Evolutionary conservation across 30 jellyfish, hydroid and myxozoan genomes (phyloP), one percentile per base, ranked within the genome.

Genomic region (Pelagia noctiluca): DNA sequence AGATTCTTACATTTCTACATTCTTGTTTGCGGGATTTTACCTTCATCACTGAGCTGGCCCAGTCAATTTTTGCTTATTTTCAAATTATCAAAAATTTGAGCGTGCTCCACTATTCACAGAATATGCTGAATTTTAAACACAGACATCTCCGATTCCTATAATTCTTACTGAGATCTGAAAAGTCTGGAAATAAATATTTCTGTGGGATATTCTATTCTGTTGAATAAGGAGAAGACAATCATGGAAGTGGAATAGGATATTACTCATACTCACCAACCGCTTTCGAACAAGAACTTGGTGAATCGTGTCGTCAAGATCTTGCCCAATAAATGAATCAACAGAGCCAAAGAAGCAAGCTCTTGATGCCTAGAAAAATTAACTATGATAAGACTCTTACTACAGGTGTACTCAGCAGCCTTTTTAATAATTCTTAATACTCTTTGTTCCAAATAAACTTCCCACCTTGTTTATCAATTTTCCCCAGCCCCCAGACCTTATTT

Each of bases 291-390:
- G 83, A 0, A 70, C 83, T 70, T 70, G 83, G 32, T 70, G 83
- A 0, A 70, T 35, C 67, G 42, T 70, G 49, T 42, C 67, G 31
- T 70, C 83, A 37, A 70, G 50, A 24, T 70, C 83, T 46, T 70
- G 83, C 5, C 83, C 83, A 37, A 35, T 67, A 70, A 70, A 70
- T 1, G 67, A 49, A 29, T 70, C 70, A 35, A 67, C 32, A 70
- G 83, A 70, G 1, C 83, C 83, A 35, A 67, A 70, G 46, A 70
- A 70, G n/a, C 83, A 70, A 18, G 83, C 23, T 25, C 54, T 70
- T 70, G 83, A 70, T 24, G 50, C 83, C 83, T 70, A 25, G 10
- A 52, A 52, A 5, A 42, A 42, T 8, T 42, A n/a, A n/a, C n/a
- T n/a, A n/a, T n/a, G n/a, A n/a, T n/a, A n/a, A n/a, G n/a, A n/a